Evolutionary conservation across 2,888 invertebrate genomes (phyloP).

Genomic region (Drosophila flavopinicola): DNA sequence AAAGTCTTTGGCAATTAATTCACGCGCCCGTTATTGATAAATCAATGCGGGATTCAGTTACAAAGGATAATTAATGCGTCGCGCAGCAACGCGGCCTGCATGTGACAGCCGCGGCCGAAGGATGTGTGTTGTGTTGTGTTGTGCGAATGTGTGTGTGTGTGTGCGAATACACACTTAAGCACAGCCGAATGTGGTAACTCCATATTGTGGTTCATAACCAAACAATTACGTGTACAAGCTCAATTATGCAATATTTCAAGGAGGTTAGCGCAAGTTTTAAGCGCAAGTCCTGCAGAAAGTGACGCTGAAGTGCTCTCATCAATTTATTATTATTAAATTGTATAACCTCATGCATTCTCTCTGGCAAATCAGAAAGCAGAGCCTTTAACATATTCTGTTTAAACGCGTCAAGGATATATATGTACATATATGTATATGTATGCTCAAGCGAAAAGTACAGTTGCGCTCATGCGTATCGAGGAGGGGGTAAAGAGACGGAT

Average conservation of each 20-base stretch:
- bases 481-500: too few relatives aligned
- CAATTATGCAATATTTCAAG: not conserved
- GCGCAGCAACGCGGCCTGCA: conserved; percentile 45
- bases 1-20: conserved; percentile 74
- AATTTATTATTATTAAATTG: not conserved
- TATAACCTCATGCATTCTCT: conserved; percentile 2
- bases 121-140: conserved; percentile 2
- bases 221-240: conserved; percentile 8
- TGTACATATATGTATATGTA: not conserved
- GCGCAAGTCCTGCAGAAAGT: not conserved
- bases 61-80: conserved; percentile 76
- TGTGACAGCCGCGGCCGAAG: conserved; percentile 51
- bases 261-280: not conserved
- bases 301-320: not conserved
- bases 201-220: not conserved
- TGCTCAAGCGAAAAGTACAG: conserved; percentile 27
- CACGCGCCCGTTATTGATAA: conserved; percentile 64
- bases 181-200: not conserved
- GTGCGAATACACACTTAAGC: conserved; percentile 3
- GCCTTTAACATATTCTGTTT: conserved; percentile 26
- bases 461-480: conserved; percentile 13
- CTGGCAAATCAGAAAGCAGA: conserved; percentile 5
- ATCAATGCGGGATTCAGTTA: conserved; percentile 63
- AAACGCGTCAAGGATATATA: conserved; percentile 22
- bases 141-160: conserved; percentile 1